A percentile compares a stretch with the other conserved stretches of the same genome.
Conservation (phyloP, 2,797 vertebrate species). For the Gymnothorax reevesii region DNA sequence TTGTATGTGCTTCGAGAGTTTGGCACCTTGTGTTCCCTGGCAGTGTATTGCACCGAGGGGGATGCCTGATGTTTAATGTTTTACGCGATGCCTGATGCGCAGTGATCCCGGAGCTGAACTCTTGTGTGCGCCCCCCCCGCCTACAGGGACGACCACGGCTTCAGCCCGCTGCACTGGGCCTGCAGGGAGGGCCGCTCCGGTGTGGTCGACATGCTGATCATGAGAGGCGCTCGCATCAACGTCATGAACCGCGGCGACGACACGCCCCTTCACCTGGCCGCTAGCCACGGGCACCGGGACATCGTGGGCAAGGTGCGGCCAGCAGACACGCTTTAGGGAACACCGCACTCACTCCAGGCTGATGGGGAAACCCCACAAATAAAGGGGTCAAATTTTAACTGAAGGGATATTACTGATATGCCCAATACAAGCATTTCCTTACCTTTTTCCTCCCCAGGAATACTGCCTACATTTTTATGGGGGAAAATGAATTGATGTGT, state of each 20-base stretch:
- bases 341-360: neutral
- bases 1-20: neutral
- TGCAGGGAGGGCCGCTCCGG: constrained; percentile 89
- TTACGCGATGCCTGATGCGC: neutral
- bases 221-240: constrained; percentile 93
- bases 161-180: constrained; percentile 97
- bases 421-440: too few relatives aligned
- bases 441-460: too few relatives aligned
- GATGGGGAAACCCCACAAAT: neutral
- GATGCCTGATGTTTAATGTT: neutral
- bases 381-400: neutral
- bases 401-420: neutral
- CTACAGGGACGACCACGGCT: constrained; percentile 92
- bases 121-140: neutral
- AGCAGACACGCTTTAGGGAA: neutral
- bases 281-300: constrained; percentile 92
- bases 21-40: neutral
- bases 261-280: constrained; percentile 87
- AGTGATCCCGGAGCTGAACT: neutral
- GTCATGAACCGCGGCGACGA: constrained; percentile 96
- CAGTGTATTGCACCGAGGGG: neutral
- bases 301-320: constrained; percentile 86
- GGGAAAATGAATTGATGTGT: too few relatives aligned
- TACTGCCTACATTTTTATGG: too few relatives aligned
- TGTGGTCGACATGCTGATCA: constrained; percentile 95